Conservation (phyloP, 2,888 invertebrate genomes). For the Gymnocheta viridis region DNA sequence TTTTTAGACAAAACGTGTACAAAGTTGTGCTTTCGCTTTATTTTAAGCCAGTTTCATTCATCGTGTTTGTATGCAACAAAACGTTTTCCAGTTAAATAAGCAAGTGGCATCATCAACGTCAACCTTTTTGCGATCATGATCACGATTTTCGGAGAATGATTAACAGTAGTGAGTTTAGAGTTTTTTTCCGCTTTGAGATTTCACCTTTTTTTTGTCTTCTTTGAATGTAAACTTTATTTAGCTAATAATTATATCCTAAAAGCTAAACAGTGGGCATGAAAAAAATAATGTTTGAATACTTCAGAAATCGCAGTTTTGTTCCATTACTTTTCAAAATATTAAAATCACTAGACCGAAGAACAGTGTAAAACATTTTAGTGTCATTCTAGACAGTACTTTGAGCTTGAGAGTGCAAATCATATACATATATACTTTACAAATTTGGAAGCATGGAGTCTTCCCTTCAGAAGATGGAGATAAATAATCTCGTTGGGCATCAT, state of each 20-base stretch:
- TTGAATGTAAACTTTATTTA: constrained; percentile 27
- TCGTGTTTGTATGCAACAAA: constrained; percentile 5
- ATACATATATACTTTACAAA: too few relatives aligned
- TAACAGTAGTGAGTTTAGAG: constrained; percentile 56
- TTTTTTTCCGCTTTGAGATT: background rate
- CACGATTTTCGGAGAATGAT: constrained; percentile 56
- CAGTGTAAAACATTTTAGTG: too few relatives aligned
- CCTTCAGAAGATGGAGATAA: too few relatives aligned
- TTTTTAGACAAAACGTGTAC: constrained; percentile 32
- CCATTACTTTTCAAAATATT: too few relatives aligned
- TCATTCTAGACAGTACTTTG: too few relatives aligned
- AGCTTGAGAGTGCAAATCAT: too few relatives aligned
- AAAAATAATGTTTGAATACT: background rate
- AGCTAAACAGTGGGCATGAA: constrained; percentile 25
- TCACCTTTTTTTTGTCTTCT: constrained; percentile 12
- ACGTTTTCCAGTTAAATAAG: constrained; percentile 32
- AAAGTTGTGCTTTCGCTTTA: constrained; percentile 44
- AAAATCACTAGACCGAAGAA: too few relatives aligned
- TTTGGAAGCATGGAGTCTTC: too few relatives aligned
- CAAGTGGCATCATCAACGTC: constrained; percentile 62
- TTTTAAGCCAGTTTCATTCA: constrained; percentile 7
- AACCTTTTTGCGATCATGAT: constrained; percentile 60
- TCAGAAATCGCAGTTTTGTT: too few relatives aligned
- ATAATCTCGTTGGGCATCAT: too few relatives aligned
- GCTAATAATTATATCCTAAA: constrained; percentile 53